Evolutionary conservation across 2,113 vertebrate species (phyloP).

Genomic region (Capricornis sumatraensis): DNA sequence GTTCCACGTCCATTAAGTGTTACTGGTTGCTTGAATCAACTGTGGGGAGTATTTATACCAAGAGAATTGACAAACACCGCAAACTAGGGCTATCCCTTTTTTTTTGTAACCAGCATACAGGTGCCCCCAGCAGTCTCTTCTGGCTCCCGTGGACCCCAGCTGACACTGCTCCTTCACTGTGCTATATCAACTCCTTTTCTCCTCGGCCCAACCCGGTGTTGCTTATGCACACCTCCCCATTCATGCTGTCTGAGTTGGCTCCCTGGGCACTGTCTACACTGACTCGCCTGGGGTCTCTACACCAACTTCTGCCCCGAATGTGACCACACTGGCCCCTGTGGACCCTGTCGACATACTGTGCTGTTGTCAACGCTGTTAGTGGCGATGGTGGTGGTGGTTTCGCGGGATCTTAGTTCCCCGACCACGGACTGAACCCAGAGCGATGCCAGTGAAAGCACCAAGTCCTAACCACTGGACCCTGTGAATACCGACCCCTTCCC

Average conservation of each 20-base stretch:
- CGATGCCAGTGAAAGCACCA: neutral
- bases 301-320: neutral
- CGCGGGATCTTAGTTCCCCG: neutral
- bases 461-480: neutral
- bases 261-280: neutral
- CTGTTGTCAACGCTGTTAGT: neutral
- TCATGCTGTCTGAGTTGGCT: neutral
- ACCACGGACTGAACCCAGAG: neutral
- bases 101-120: neutral
- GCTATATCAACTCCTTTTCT: rapidly evolving
- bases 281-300: neutral
- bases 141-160: too few relatives aligned
- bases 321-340: neutral
- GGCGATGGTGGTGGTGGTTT: neutral
- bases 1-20: neutral
- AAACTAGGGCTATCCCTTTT: too few relatives aligned
- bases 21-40: neutral
- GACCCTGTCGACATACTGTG: too few relatives aligned
- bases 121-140: neutral
- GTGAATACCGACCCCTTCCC: too few relatives aligned
- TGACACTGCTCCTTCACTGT: neutral
- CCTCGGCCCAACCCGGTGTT: rapidly evolving
- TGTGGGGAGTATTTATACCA: neutral
- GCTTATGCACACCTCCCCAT: neutral
- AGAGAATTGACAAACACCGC: neutral